Evolutionary conservation across 2,888 invertebrate genomes (phyloP).

Genomic region (Cerceris rybyensis): DNA sequence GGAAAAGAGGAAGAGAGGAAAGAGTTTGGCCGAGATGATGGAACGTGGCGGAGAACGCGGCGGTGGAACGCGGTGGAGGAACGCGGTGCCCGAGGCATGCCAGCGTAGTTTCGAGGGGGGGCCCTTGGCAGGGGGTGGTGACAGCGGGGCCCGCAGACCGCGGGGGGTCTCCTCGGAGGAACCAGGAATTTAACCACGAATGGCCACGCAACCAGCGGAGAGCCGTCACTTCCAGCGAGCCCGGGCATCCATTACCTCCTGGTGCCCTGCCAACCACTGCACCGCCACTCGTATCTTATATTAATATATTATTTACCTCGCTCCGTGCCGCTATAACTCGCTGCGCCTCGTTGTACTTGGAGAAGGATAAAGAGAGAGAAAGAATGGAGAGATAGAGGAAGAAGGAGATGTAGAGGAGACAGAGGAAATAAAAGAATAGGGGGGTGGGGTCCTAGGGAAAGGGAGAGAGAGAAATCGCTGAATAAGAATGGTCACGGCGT

Average conservation of each 20-base stretch:
- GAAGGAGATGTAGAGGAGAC: conserved; percentile 8
- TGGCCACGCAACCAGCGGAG: conserved; percentile 81
- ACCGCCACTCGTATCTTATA: conserved; percentile 79
- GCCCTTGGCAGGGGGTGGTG: conserved; percentile 82
- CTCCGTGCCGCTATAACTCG: conserved; percentile 68
- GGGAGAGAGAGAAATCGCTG: conserved; percentile 43
- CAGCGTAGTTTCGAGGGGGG: conserved; percentile 72
- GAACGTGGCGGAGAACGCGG: conserved; percentile 57
- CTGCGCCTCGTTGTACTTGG: conserved; percentile 50
- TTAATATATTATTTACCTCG: conserved; percentile 81
- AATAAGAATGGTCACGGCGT: conserved; percentile 77
- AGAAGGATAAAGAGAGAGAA: conserved; percentile 11
- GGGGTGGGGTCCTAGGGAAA: conserved; percentile 1
- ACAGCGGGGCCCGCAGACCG: conserved; percentile 79
- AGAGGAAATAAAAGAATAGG: conserved; percentile 60
- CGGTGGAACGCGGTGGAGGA: conserved; percentile 52
- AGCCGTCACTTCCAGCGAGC: conserved; percentile 81
- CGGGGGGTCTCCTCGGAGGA: conserved; percentile 84
- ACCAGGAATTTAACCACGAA: conserved; percentile 83
- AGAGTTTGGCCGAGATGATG: conserved; percentile 55
- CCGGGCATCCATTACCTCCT: conserved; percentile 81
- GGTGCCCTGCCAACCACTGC: conserved; percentile 81
- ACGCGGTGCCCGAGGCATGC: conserved; percentile 63
- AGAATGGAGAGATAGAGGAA: conserved; percentile 1
- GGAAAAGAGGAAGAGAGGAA: conserved; percentile 6